Conservation (phyloP, 2,888 invertebrate species). For the Nematopogon swammerdamellus region DNA sequence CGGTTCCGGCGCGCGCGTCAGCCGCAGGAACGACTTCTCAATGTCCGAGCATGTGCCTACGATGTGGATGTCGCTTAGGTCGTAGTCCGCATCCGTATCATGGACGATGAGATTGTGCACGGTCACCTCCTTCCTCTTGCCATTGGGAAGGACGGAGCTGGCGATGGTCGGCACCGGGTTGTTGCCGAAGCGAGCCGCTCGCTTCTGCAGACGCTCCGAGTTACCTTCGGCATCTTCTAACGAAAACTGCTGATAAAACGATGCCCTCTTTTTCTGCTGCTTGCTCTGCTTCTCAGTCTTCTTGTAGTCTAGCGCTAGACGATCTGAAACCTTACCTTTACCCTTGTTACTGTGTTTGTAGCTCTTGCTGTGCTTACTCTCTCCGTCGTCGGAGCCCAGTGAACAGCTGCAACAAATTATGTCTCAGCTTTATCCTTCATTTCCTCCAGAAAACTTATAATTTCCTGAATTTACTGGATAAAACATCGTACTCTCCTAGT, state of each 20-base stretch:
- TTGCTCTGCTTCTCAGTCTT: conserved; percentile 44
- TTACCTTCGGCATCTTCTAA: conserved; percentile 66
- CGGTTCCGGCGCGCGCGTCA: conserved; percentile 94
- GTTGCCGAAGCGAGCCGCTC: conserved; percentile 83
- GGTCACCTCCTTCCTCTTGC: conserved; percentile 27
- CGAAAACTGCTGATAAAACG: conserved; percentile 65
- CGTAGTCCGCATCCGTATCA: conserved; percentile 69
- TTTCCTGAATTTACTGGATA: too few relatives aligned
- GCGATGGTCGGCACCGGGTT: conserved; percentile 43
- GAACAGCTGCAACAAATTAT: conserved; percentile 37
- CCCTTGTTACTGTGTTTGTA: conserved; percentile 27
- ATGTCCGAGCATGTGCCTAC: conserved; percentile 92
- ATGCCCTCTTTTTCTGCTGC: conserved; percentile 54
- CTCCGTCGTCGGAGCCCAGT: conserved; percentile 52
- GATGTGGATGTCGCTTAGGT: conserved; percentile 84
- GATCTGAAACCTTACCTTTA: conserved; percentile 55
- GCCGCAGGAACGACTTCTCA: conserved; percentile 93
- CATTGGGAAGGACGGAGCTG: conserved; percentile 35
- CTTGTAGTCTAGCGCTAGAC: conserved; percentile 47
- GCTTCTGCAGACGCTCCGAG: conserved; percentile 76
- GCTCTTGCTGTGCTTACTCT: conserved; percentile 32
- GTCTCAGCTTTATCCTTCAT: too few relatives aligned
- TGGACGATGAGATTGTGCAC: conserved; percentile 43
- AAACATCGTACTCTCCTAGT: too few relatives aligned
- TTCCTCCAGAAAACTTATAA: too few relatives aligned